These are phyloP conservation scores for Siniperca knerii DNA, from an alignment of 2,113 vertebrate species.

Conservation along the genomic window DNA sequence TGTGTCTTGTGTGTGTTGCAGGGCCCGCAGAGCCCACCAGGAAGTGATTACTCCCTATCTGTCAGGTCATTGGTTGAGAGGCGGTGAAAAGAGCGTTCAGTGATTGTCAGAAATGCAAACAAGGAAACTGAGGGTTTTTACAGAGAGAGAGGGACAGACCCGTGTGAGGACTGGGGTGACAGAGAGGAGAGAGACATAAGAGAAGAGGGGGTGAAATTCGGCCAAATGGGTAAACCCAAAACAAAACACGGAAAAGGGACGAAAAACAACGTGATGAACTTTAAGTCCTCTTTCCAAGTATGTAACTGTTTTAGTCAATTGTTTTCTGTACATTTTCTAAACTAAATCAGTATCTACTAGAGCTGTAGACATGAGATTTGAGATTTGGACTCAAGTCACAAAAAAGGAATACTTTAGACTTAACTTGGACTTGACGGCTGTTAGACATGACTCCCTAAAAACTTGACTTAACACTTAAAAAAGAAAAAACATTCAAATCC, in stretches of 20 bases:
- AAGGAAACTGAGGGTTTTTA: slow-evolving; percentile 62
- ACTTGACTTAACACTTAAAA: neutral
- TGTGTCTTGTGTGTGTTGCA: slow-evolving; percentile 54
- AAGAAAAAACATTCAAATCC: neutral
- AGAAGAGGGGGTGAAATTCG: slow-evolving; percentile 20
- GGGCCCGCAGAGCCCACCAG: slow-evolving; percentile 73
- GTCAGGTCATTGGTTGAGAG: slow-evolving; percentile 70
- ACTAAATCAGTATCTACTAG: neutral
- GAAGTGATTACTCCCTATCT: slow-evolving; percentile 77
- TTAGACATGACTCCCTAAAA: neutral
- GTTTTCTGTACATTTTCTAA: neutral
- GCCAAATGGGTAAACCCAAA: slow-evolving; percentile 23
- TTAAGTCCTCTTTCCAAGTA: neutral
- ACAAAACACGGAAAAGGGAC: neutral
- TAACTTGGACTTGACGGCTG: neutral
- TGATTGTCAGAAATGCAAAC: slow-evolving; percentile 73
- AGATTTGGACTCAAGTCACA: neutral
- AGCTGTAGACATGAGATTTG: neutral
- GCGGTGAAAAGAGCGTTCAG: slow-evolving; percentile 59
- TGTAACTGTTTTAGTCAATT: neutral
- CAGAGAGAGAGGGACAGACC: slow-evolving; percentile 30
- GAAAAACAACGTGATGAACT: neutral
- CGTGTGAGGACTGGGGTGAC: slow-evolving; percentile 15
- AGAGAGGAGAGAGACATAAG: neutral
- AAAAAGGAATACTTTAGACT: neutral